Evolutionary conservation across 1,140 invertebrate genomes (phyloP).

Genomic region (Drosophila bocqueti): DNA sequence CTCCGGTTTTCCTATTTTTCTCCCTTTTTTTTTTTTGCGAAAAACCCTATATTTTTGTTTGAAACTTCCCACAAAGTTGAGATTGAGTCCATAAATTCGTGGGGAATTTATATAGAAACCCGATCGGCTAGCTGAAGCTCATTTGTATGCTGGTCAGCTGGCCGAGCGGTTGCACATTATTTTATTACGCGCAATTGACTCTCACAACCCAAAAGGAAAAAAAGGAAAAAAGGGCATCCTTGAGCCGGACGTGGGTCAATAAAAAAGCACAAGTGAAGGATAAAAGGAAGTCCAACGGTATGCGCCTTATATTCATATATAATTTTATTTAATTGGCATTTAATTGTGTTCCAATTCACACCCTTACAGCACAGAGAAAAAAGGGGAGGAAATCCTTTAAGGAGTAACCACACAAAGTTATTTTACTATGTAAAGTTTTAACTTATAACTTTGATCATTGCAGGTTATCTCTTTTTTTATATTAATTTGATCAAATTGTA

Average conservation of each 20-base stretch:
- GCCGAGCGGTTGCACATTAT: slow-evolving; percentile 73
- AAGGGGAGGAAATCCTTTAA: neutral
- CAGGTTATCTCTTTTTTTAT: neutral
- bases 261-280: slow-evolving; percentile 7
- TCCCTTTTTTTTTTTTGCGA: neutral
- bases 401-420: neutral
- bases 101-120: slow-evolving; percentile 12
- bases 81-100: slow-evolving; percentile 18
- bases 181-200: slow-evolving; percentile 80
- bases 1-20: neutral
- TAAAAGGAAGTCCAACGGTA: neutral
- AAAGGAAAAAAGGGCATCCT: slow-evolving; percentile 1
- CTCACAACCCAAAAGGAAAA: slow-evolving; percentile 25
- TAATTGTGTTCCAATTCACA: slow-evolving; percentile 34
- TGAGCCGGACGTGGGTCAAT: slow-evolving; percentile 30
- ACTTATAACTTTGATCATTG: neutral
- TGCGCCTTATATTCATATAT: slow-evolving; percentile 22
- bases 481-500: neutral
- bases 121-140: slow-evolving; percentile 17
- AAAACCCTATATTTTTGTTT: neutral
- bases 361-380: neutral
- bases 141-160: slow-evolving; percentile 72
- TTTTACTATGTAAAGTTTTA: too few species aligned
- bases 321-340: slow-evolving; percentile 36
- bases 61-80: slow-evolving; percentile 17